Conservation (phyloP, 2,797 vertebrate species). For the Gallinago stenura region DNA sequence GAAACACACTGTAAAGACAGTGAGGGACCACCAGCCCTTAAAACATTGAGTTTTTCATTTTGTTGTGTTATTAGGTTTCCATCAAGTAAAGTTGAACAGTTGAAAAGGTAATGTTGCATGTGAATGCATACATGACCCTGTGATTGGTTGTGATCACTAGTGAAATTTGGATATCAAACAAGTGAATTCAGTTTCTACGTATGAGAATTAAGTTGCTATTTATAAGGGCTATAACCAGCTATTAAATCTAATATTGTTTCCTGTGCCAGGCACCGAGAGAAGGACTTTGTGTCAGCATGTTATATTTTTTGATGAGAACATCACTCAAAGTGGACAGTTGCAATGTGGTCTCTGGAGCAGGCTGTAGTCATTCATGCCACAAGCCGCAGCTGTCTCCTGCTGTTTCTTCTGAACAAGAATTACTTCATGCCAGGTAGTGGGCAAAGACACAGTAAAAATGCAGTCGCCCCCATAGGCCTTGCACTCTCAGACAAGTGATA, state of each 20-base stretch:
- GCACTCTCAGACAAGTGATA: not conserved
- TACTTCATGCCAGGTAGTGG: not conserved
- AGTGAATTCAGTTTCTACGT: not conserved
- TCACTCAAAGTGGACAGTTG: not conserved
- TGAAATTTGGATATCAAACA: not conserved
- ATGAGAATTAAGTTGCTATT: not conserved
- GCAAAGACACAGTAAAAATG: not conserved
- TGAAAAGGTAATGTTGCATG: not conserved
- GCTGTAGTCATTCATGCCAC: not conserved
- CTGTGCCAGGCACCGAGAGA: not conserved
- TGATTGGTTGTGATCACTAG: not conserved
- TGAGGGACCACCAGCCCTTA: not conserved
- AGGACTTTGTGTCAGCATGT: not conserved
- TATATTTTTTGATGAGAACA: not conserved
- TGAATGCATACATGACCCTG: not conserved
- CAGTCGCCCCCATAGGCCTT: not conserved
- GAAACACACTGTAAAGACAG: constrained; percentile 25
- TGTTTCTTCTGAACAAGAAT: not conserved
- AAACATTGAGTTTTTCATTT: not conserved
- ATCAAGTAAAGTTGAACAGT: not conserved
- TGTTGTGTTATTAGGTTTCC: not conserved
- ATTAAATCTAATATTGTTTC: not conserved
- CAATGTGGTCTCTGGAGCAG: not conserved
- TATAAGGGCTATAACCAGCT: not conserved
- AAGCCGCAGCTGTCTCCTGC: not conserved